A percentile compares a stretch with the other conserved stretches of the same genome.
These are phyloP conservation scores for Dendronephthya gigantea DNA, from an alignment of 64 coral and sea anemone species.

Conservation along the genomic window DNA sequence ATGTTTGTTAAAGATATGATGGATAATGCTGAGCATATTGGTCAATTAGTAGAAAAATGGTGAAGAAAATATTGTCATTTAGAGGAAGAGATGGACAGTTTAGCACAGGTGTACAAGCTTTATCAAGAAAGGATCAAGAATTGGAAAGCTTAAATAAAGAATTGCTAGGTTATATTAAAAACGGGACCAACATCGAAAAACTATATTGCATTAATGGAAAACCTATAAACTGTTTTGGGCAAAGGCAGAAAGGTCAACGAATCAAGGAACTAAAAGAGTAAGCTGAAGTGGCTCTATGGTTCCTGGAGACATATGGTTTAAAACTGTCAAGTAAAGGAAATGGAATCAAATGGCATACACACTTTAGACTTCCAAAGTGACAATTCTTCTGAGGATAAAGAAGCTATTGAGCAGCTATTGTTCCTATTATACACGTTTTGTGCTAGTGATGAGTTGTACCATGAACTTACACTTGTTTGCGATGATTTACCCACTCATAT, in stretches of 20 bases:
- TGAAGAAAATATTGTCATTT: neutral
- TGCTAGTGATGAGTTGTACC: slow-evolving; percentile 42
- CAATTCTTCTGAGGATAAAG: neutral
- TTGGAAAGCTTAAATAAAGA: slow-evolving; percentile 27
- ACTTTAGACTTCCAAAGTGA: slow-evolving; percentile 9
- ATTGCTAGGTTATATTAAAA: slow-evolving; percentile 28
- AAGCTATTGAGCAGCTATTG: slow-evolving; percentile 1
- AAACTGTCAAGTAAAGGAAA: slow-evolving; percentile 48
- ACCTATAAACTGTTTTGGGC: slow-evolving; percentile 18
- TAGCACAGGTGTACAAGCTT: neutral
- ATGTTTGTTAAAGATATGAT: neutral
- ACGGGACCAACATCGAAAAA: neutral
- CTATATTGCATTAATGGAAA: neutral
- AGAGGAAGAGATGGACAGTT: neutral
- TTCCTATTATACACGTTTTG: slow-evolving; percentile 31
- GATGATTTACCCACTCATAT: slow-evolving; percentile 42
- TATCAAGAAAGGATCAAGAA: slow-evolving; percentile 13
- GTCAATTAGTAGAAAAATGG: neutral
- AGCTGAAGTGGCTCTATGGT: slow-evolving; percentile 46
- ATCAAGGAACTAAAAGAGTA: slow-evolving; percentile 36
- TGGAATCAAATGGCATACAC: neutral
- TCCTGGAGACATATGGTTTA: slow-evolving; percentile 40
- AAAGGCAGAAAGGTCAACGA: slow-evolving; percentile 33
- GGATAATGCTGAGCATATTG: neutral
- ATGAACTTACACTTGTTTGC: slow-evolving; percentile 23